phyloP scores from a whole-genome alignment of 2,797 vertebrate species.

The Myoxocephalus aenaeus region DNA sequence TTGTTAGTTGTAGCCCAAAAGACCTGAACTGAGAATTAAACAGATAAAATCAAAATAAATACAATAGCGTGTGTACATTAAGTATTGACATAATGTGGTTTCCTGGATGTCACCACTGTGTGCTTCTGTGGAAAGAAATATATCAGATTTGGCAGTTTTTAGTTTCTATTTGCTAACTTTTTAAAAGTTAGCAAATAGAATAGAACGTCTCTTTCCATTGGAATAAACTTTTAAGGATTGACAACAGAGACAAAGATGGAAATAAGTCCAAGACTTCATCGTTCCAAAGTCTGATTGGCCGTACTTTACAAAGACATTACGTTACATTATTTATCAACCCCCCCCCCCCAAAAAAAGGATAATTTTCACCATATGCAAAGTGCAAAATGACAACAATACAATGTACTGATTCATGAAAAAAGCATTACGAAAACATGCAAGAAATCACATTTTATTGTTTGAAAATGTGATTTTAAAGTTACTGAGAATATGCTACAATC shows the following conservation, averaged over 20 bases:
- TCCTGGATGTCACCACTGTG: too few species aligned
- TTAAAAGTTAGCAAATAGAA: neutral
- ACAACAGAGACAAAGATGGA: neutral
- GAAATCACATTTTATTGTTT: neutral
- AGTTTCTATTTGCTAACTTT: neutral
- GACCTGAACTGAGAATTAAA: neutral
- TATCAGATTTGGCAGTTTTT: neutral
- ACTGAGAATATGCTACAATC: neutral
- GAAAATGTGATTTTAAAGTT: neutral
- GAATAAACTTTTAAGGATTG: neutral
- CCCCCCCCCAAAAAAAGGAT: too few species aligned
- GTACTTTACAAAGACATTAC: neutral
- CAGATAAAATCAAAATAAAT: neutral
- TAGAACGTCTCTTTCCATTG: neutral
- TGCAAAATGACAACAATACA: neutral
- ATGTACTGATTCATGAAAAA: neutral
- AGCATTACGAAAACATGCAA: neutral
- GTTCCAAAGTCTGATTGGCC: neutral
- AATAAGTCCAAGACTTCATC: neutral
- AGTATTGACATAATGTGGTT: neutral
- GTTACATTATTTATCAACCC: too few species aligned
- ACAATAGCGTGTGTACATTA: neutral
- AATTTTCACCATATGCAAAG: neutral
- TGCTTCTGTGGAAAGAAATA: neutral
- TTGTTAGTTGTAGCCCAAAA: neutral